phyloP scores from a whole-genome alignment of 1,140 invertebrate genomes.

The Penaeus chinensis region DNA sequence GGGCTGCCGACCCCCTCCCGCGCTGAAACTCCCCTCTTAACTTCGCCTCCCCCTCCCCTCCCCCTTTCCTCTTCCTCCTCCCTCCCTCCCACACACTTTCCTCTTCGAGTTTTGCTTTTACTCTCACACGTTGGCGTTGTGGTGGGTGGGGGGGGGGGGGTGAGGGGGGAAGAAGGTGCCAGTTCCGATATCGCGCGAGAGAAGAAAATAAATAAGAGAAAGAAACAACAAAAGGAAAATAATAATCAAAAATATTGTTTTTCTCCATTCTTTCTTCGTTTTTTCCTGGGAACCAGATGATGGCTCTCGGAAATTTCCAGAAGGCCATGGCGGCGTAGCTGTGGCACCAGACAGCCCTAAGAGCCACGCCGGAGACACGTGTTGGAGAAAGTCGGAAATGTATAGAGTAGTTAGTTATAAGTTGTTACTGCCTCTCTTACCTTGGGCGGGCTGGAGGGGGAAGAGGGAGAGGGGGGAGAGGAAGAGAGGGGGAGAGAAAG shows the following conservation, averaged over 20 bases:
- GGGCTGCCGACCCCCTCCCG: slow-evolving; percentile 29
- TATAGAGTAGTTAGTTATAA: not conserved
- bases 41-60: not conserved
- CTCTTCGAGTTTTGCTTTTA: not conserved
- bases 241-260: too few species aligned
- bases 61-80: not conserved
- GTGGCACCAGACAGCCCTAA: too few species aligned
- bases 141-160: not conserved
- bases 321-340: too few species aligned
- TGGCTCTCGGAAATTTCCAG: too few species aligned
- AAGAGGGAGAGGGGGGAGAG: not conserved
- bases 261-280: too few species aligned
- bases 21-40: too few species aligned
- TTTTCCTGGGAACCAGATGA: too few species aligned
- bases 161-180: not conserved
- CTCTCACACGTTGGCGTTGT: not conserved
- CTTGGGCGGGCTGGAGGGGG: not conserved
- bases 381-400: slow-evolving; percentile 17
- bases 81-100: not conserved
- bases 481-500: not conserved
- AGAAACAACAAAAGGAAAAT: too few species aligned
- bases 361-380: not conserved
- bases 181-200: not conserved
- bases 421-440: too few species aligned
- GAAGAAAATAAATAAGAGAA: too few species aligned